phyloP scores from a whole-genome alignment of 2,888 invertebrate species.

The Choristoneura rosaceana region DNA sequence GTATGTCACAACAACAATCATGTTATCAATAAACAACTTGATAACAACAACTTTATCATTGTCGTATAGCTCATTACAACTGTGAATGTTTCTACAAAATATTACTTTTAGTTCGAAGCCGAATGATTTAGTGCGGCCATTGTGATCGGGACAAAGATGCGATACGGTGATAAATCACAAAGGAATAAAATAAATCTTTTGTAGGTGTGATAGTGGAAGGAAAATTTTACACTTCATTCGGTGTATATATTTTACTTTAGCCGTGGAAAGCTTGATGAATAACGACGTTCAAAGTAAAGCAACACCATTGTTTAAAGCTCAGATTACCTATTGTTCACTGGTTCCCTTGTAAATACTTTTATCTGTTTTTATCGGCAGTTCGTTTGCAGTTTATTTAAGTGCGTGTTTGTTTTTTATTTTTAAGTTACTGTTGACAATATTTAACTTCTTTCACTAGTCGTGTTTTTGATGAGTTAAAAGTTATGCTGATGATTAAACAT shows the following conservation, averaged over 20 bases:
- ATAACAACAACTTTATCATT: conserved; percentile 19
- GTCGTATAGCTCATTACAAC: conserved; percentile 24
- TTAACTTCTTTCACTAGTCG: too few species aligned
- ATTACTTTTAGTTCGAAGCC: conserved; percentile 26
- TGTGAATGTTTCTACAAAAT: conserved; percentile 28
- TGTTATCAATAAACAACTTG: neutral
- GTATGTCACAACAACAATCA: neutral
- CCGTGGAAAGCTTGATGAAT: neutral
- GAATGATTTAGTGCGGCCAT: conserved; percentile 31
- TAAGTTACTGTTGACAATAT: too few species aligned
- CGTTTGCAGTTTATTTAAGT: too few species aligned
- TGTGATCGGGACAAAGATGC: conserved; percentile 32
- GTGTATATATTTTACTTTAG: conserved; percentile 12
- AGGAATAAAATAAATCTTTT: conserved; percentile 36
- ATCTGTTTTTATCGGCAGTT: too few species aligned
- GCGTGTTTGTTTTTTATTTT: too few species aligned
- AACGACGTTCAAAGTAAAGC: neutral
- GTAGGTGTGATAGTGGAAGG: conserved; percentile 25
- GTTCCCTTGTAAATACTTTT: too few species aligned
- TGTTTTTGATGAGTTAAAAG: too few species aligned
- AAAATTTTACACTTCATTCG: conserved; percentile 33
- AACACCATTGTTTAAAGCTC: neutral
- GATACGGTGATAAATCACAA: conserved; percentile 36
- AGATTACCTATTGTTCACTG: neutral
- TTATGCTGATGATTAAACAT: too few species aligned